Evolutionary conservation across 2,797 vertebrate species (phyloP), one percentile per base, ranked within the genome.

Genomic region (Sebastes minor): DNA sequence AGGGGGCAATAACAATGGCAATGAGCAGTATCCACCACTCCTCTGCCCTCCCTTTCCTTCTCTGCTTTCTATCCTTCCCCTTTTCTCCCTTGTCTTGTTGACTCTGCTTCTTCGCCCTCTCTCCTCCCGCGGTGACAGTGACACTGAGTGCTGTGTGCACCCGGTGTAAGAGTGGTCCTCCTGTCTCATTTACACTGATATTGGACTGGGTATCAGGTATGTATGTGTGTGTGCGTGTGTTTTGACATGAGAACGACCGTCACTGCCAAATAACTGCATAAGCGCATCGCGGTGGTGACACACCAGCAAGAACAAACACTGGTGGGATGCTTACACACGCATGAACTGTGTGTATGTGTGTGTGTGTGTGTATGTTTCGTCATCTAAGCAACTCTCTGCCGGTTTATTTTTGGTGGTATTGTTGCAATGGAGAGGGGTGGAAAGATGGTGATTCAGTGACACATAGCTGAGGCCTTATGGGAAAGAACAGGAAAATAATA

Each of bases 121-220:
- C 71, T 73, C 61, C 18, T 83, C 78, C 82, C 70, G 79, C 46
- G 7, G 82, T 84, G 87, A 88, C 85, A 87, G 85, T 89, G 91
- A 90, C 86, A 87, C 75, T 25, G 86, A 90, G 86, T 68, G 82
- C 67, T 66, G 86, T 83, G 81, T 75, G 88, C 78, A 76, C 67
- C 68, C 53, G 22, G 42, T 78, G 81, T 71, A 72, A 69, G 67
- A 80, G 72, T 62, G 71, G 80, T 85, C 83, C 86, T 83, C 84
- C 89, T 88, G 88, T 94, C 92, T 94, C 86, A 94, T 93, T 93
- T 93, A 90, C 88, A 85, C 84, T 77, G 86, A 91, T 93, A 88
- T 91, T 91, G 89, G 86, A 83, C 75, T 35, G 60, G 57, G 88
- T 82, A 80, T 82, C 71, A 64, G 76, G 71, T 71, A 25, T 71